These are phyloP conservation scores for Pygmarrhopalites habei DNA, from an alignment of 1,140 invertebrate genomes.

Conservation along the genomic window DNA sequence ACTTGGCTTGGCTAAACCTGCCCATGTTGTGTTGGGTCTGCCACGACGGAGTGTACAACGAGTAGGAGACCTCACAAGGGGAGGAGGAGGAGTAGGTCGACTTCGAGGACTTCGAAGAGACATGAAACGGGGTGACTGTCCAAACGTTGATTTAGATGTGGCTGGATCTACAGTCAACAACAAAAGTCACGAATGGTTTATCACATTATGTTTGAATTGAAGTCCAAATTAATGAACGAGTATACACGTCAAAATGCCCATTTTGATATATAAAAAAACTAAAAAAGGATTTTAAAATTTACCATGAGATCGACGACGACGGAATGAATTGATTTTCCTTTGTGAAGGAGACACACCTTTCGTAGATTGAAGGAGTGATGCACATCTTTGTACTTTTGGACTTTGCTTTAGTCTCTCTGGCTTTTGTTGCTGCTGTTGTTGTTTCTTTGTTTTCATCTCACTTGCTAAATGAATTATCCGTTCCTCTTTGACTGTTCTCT, in stretches of 20 bases:
- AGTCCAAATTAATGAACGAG: too few relatives aligned
- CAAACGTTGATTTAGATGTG: conserved; percentile 1
- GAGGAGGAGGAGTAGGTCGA: conserved; percentile 8
- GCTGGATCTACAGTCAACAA: too few relatives aligned
- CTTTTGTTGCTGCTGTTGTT: not conserved
- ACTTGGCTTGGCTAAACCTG: conserved; percentile 30
- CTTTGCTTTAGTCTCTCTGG: not conserved
- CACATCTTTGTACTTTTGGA: not conserved
- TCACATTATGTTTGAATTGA: too few relatives aligned
- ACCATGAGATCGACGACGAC: conserved; percentile 18
- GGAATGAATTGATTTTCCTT: conserved; percentile 20
- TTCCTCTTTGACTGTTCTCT: conserved; percentile 20
- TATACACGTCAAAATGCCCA: too few relatives aligned
- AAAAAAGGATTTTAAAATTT: too few relatives aligned
- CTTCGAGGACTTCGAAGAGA: conserved; percentile 16
- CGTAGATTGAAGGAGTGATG: conserved; percentile 11
- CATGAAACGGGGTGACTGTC: conserved; percentile 13
- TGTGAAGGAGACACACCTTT: conserved; percentile 20
- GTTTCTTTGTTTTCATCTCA: not conserved
- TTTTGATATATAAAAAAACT: too few relatives aligned
- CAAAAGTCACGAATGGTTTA: too few relatives aligned
- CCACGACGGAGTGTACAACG: conserved; percentile 34
- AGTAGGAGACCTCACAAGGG: conserved; percentile 19
- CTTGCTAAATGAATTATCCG: conserved; percentile 20
- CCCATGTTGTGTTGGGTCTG: conserved; percentile 33